Percentiles rank a stretch among this genome's conserved stretches.
Conservation (phyloP, 2,888 invertebrate genomes). For the Stenurella melanura region DNA sequence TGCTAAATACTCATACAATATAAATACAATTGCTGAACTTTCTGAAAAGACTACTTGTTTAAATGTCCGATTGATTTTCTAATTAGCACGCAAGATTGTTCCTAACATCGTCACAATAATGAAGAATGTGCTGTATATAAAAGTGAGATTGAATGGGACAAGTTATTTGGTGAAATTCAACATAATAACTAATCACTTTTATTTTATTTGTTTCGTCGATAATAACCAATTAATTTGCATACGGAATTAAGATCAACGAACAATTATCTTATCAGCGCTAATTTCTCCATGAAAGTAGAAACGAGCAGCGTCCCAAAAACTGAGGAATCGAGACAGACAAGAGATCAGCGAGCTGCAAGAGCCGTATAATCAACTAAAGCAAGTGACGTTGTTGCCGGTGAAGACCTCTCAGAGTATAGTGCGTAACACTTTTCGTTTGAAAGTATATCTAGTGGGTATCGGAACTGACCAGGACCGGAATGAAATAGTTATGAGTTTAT, state of each 20-base stretch:
- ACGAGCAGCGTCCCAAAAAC: neutral
- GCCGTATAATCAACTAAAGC: neutral
- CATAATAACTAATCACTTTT: neutral
- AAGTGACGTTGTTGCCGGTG: conserved; percentile 10
- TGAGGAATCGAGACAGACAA: neutral
- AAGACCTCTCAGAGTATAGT: neutral
- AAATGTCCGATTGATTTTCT: no score
- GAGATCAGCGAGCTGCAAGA: neutral
- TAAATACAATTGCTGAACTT: no score
- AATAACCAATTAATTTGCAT: neutral
- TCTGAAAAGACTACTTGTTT: no score
- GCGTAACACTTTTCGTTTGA: conserved; percentile 28
- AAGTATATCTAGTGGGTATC: conserved; percentile 20
- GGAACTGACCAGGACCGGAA: conserved; percentile 8
- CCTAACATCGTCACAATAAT: no score
- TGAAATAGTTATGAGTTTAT: neutral
- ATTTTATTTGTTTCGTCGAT: neutral
- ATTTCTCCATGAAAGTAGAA: conserved; percentile 17
- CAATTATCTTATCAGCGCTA: neutral
- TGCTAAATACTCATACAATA: no score
- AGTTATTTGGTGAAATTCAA: neutral
- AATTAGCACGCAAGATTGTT: no score
- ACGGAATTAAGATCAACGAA: neutral
- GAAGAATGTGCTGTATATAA: no score
- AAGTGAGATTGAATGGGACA: neutral